Base-by-base conservation (phyloP, 2,797 vertebrate genomes). In the Pyrocephalus nanus region DNA sequence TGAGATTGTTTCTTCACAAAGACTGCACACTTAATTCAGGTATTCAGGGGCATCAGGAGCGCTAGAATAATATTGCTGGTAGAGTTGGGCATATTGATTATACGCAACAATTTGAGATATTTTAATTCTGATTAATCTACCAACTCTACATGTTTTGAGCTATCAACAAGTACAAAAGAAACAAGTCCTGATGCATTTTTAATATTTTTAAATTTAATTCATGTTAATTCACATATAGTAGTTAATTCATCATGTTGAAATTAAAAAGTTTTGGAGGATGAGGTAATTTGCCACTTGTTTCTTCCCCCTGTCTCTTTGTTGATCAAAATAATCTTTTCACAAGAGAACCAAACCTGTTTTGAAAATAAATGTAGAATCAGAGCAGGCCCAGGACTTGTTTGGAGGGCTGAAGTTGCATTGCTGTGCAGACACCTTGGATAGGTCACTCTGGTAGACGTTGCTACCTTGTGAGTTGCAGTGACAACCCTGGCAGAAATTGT, bases 1-100 rank as follows among this genome's bases (percentile, higher is more conserved):
- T 73, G 92, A 50, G 87, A 70, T 81, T 18, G 11, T 86, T 95
- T 95, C 84, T 94, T 95, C 65, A 84, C 47, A 55, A 51, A 47
- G 74, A 76, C 76, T 95, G 71, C 91, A 94, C 32, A 16, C 67
- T 96, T 85, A 86, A 73, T 72, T 95, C 88, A 88, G 82, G 61
- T 95, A 32, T 86, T 79, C 62, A 82, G 61, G 54, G 82, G 79
- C 81, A 77, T 93, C 60, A 78, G 87, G 79, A 91, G 45, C 34
- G 53, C 43, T 61, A 13, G 27, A 45, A 8, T 85, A 45, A 71
- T 92, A 20, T 26, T 67, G 54, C 51, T 87, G 60, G 27, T 72
- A 57, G 67, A 62, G 62, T 51, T 77, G 73, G 55, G 30, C 22
- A 15, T 38, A 23, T 62, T 83, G 83, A 32, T 81, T 90, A 57